These are phyloP conservation scores for Portunus trituberculatus DNA, from an alignment of 1,140 invertebrate species.

Conservation along the genomic window DNA sequence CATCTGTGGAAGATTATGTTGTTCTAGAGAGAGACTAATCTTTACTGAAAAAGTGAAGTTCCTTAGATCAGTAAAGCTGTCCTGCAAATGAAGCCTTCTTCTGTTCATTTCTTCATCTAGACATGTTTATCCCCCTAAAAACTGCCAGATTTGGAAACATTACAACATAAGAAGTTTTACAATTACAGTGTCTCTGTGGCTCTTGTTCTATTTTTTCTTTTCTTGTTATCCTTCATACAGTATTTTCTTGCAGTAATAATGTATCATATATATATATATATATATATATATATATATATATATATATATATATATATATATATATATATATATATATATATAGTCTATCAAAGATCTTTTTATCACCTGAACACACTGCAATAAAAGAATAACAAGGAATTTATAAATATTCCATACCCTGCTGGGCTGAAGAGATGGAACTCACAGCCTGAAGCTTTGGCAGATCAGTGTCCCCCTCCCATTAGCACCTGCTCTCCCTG, in stretches of 20 bases:
- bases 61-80: not conserved
- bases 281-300: no score
- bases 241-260: not conserved
- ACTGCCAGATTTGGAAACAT: conserved; percentile 67
- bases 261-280: no score
- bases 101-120: conserved; percentile 62
- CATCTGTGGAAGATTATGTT: not conserved
- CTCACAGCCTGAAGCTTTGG: not conserved
- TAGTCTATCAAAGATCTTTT: not conserved
- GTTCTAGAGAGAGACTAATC: not conserved
- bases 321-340: no score
- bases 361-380: not conserved
- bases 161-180: conserved; percentile 41
- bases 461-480: conserved; percentile 62
- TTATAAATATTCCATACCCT: not conserved
- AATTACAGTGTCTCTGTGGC: conserved; percentile 18
- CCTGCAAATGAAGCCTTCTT: not conserved
- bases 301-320: no score
- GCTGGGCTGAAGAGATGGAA: not conserved
- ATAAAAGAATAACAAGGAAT: conserved; percentile 24
- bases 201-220: not conserved
- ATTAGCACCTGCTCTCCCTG: conserved; percentile 71
- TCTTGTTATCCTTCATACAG: conserved; percentile 14
- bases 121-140: conserved; percentile 73
- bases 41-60: not conserved